Percentiles rank a stretch among this genome's conserved stretches.
Conservation (phyloP, 2,113 vertebrate genomes). For the Lates calcarifer region DNA sequence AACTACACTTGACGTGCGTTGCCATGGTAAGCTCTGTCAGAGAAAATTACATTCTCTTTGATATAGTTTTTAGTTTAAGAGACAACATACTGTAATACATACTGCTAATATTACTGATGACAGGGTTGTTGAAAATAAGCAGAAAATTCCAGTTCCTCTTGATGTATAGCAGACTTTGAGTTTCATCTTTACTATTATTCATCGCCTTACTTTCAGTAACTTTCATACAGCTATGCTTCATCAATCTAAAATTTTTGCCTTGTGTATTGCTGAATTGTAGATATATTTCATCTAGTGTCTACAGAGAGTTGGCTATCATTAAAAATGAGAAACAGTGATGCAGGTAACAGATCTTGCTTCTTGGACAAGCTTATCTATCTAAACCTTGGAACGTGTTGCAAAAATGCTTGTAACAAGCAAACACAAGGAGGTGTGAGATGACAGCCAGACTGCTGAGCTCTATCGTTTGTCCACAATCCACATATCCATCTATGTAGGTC, state of each 20-base stretch:
- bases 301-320: conserved; percentile 44
- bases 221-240: conserved; percentile 30
- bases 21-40: conserved; percentile 32
- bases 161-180: conserved; percentile 43
- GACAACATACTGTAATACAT: conserved; percentile 12
- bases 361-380: conserved; percentile 62
- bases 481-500: conserved; percentile 48
- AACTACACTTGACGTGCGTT: conserved; percentile 34
- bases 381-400: conserved; percentile 35
- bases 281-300: conserved; percentile 34
- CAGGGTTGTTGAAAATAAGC: conserved; percentile 22
- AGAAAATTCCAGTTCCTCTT: conserved; percentile 42
- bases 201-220: conserved; percentile 31
- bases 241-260: conserved; percentile 48
- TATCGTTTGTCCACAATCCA: conserved; percentile 58
- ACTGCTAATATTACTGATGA: conserved; percentile 33
- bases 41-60: conserved; percentile 37
- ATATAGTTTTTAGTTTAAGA: conserved; percentile 28
- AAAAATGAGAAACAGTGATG: conserved; percentile 59
- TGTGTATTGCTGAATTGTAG: conserved; percentile 41
- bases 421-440: conserved; percentile 49
- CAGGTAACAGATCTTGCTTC: conserved; percentile 51
- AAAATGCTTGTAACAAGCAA: conserved; percentile 52
- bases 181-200: conserved; percentile 53
- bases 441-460: conserved; percentile 54